Evolutionary conservation across 2,888 invertebrate species (phyloP).

Genomic region (Philereme vetulata): DNA sequence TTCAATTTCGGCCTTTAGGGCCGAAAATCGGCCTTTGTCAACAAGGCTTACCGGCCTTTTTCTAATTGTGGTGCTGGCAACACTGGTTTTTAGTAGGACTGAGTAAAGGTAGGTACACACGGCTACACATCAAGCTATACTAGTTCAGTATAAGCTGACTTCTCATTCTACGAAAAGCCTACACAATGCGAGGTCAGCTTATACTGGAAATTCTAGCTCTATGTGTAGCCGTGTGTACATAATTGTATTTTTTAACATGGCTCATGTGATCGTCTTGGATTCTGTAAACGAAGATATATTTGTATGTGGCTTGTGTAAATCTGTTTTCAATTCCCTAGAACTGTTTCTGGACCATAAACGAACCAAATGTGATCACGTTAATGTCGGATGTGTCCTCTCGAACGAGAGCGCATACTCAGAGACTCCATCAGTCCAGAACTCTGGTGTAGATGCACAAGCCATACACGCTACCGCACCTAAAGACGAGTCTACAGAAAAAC

Average conservation of each 20-base stretch:
- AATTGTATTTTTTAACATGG: constrained; percentile 47
- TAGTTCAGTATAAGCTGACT: too few species aligned
- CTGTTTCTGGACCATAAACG: constrained; percentile 86
- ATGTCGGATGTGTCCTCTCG: not conserved
- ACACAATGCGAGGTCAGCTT: too few species aligned
- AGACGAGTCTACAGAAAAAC: constrained; percentile 3
- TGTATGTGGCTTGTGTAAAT: constrained; percentile 88
- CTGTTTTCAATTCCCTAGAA: constrained; percentile 84
- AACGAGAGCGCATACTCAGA: constrained; percentile 9
- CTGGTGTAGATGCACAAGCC: constrained; percentile 1
- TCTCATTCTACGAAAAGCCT: too few species aligned
- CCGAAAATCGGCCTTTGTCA: too few species aligned
- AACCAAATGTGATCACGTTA: constrained; percentile 13
- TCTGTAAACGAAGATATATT: constrained; percentile 85
- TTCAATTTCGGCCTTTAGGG: too few species aligned
- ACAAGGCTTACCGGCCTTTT: too few species aligned
- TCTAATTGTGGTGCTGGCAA: too few species aligned
- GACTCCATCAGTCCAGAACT: constrained; percentile 3
- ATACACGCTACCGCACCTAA: not conserved
- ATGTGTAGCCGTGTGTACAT: too few species aligned
- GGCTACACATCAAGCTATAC: too few species aligned
- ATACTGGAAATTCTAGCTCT: too few species aligned
- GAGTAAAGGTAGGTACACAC: too few species aligned
- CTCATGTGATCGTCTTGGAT: constrained; percentile 57
- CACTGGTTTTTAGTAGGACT: too few species aligned